phyloP scores from a whole-genome alignment of 2,113 vertebrate species.

The Dipodomys spectabilis region DNA sequence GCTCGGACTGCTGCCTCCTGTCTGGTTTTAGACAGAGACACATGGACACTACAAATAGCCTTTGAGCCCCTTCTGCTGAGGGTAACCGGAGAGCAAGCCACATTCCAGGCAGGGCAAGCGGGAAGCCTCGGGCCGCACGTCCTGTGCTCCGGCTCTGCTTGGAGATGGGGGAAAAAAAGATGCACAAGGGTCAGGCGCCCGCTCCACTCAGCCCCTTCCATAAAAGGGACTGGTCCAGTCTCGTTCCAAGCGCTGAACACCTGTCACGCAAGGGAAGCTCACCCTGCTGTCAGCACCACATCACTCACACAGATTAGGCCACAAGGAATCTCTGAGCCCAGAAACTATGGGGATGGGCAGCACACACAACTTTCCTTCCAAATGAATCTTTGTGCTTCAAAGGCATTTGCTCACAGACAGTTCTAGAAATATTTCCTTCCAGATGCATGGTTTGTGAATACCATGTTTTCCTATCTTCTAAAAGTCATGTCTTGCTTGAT shows the following conservation, averaged over 20 bases:
- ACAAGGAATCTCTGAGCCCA: neutral
- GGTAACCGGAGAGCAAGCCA: slow-evolving; percentile 66
- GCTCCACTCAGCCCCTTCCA: neutral
- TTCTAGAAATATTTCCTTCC: slow-evolving; percentile 25
- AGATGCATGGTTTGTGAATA: neutral
- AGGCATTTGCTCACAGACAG: neutral
- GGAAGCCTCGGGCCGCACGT: neutral
- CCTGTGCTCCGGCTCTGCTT: neutral
- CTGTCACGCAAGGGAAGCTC: slow-evolving; percentile 39
- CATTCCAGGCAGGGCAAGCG: slow-evolving; percentile 66
- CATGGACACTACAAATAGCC: slow-evolving; percentile 79
- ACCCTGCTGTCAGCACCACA: neutral
- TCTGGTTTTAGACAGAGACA: slow-evolving; percentile 74
- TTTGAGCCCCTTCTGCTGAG: slow-evolving; percentile 61
- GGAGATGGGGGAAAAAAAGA: neutral
- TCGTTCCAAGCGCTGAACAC: slow-evolving; percentile 44
- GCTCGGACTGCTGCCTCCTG: slow-evolving; percentile 23
- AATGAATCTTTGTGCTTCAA: neutral
- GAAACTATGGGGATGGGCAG: neutral
- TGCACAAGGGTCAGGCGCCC: neutral
- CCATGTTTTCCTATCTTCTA: neutral
- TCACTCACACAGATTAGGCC: slow-evolving; percentile 62
- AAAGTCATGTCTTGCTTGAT: neutral
- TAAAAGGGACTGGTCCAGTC: neutral
- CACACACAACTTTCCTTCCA: neutral